Percentiles rank a stretch among this genome's conserved stretches.
Evolutionary conservation across 2,888 invertebrate species (phyloP).

Genomic region (Lumbricus terrestris): DNA sequence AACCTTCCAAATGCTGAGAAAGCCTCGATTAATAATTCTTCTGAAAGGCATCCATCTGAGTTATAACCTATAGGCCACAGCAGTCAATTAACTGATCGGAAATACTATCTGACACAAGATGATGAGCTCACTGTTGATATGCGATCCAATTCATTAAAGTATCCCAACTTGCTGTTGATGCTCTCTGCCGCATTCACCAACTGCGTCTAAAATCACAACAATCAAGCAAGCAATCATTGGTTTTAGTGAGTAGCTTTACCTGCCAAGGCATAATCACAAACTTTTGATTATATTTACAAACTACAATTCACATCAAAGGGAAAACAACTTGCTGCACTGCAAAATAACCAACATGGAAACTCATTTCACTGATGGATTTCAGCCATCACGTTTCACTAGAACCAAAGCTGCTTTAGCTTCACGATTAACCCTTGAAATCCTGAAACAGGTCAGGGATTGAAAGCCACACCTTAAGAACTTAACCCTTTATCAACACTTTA

Average conservation of each 20-base stretch:
- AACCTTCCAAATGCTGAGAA: neutral
- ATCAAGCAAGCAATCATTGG: neutral
- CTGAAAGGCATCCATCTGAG: neutral
- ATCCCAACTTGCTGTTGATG: constrained; percentile 76
- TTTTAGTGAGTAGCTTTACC: neutral
- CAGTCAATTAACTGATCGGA: neutral
- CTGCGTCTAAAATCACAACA: constrained; percentile 65
- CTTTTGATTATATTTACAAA: neutral
- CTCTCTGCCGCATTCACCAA: constrained; percentile 77
- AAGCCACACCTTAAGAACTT: neutral
- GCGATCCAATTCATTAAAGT: constrained; percentile 81
- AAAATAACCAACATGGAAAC: neutral
- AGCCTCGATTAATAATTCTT: neutral
- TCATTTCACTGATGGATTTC: neutral
- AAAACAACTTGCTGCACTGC: too few species aligned
- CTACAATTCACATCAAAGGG: too few species aligned
- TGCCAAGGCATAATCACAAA: neutral
- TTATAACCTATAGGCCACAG: neutral
- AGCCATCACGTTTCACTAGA: neutral
- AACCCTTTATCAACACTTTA: too few species aligned
- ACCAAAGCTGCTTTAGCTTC: neutral
- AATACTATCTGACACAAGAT: neutral
- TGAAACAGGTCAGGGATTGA: neutral
- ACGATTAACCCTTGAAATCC: neutral
- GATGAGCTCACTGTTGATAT: constrained; percentile 65